Percentiles rank a stretch among this genome's conserved stretches.
phyloP scores from a whole-genome alignment of 2,888 invertebrate genomes.

The Pilophorus perplexus region DNA sequence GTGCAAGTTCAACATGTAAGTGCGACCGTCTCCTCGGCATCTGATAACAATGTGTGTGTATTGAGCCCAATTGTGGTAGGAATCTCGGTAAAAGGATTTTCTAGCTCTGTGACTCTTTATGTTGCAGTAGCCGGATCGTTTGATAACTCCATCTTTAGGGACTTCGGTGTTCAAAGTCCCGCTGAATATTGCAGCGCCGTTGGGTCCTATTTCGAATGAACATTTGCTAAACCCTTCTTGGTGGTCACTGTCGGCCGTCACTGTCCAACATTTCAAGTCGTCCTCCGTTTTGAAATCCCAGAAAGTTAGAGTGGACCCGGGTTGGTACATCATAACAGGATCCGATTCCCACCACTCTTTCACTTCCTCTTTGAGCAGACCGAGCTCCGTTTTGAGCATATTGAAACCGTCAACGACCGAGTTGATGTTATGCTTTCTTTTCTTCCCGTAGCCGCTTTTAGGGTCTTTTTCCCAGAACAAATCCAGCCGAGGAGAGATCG shows the following conservation, averaged over 20 bases:
- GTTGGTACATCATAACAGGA: slow-evolving; percentile 57
- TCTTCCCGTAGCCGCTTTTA: slow-evolving; percentile 61
- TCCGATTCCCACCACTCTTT: slow-evolving; percentile 64
- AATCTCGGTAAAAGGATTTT: slow-evolving; percentile 77
- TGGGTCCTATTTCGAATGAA: slow-evolving; percentile 57
- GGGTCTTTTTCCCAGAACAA: slow-evolving; percentile 61
- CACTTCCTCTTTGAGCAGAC: slow-evolving; percentile 65
- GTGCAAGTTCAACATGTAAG: slow-evolving; percentile 78
- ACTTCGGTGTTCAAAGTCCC: slow-evolving; percentile 67
- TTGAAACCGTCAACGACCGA: slow-evolving; percentile 64
- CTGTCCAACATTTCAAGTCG: slow-evolving; percentile 67
- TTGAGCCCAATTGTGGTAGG: slow-evolving; percentile 68
- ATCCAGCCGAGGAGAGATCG: slow-evolving; percentile 44
- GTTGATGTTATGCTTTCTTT: slow-evolving; percentile 50
- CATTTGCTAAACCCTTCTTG: slow-evolving; percentile 63
- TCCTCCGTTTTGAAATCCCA: slow-evolving; percentile 48
- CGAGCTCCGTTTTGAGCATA: slow-evolving; percentile 65
- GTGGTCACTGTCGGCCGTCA: slow-evolving; percentile 77
- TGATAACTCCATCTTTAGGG: slow-evolving; percentile 76
- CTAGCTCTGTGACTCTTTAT: slow-evolving; percentile 66
- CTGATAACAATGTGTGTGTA: slow-evolving; percentile 76
- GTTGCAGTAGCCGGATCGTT: slow-evolving; percentile 78
- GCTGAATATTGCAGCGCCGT: slow-evolving; percentile 69
- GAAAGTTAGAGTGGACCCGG: slow-evolving; percentile 53
- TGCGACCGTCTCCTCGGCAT: slow-evolving; percentile 90